Base-by-base conservation (phyloP, 2,888 invertebrate genomes). In the Lydus trimaculatus region DNA sequence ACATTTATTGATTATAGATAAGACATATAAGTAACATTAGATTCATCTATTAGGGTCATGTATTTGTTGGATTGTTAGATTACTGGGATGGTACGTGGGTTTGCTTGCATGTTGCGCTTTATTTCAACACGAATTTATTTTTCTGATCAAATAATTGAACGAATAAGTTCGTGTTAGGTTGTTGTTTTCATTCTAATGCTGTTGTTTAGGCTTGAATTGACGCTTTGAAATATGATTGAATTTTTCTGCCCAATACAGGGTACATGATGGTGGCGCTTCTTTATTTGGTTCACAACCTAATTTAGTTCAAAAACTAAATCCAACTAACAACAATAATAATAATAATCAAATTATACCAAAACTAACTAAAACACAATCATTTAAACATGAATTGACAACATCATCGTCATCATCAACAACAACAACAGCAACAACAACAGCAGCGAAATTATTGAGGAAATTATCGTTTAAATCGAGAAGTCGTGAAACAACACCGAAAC, bases 251-350 rank as follows among this genome's bases (percentile, higher is more conserved):
- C n/a, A 43, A 43, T 43, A 83, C 84, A 84, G 85, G 80, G 80
- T 76, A 75, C 69, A 69, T 70, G 65, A 75, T 75, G 75, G 74
- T 79, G 80, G 82, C 81, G 75, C 79, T 80, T 69, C 78, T 82
- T 84, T 82, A 74, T 85, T 82, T 78, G 85, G 85, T 82, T 85
- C 85, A 67, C 85, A 85, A 80, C 85, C 85, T 84, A 85, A 85
- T 80, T 83, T 85, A 78, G 81, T 81, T 68, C 81, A 83, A 81
- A 84, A 82, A 81, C 78, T 82, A 82, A 81, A 79, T 72, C 72
- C 80, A 70, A 76, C 82, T 71, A 77, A 80, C 82, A 83, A 84
- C 82, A 83, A 84, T 82, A 82, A 80, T 71, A 83, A 84, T 82
- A 82, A 80, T 71, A 82, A 82, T 73, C 83, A 83, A 82, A 75